Evolutionary conservation across 2,797 vertebrate species (phyloP), one percentile per base, ranked within the genome.

Genomic region (Lophotriccus pileatus): DNA sequence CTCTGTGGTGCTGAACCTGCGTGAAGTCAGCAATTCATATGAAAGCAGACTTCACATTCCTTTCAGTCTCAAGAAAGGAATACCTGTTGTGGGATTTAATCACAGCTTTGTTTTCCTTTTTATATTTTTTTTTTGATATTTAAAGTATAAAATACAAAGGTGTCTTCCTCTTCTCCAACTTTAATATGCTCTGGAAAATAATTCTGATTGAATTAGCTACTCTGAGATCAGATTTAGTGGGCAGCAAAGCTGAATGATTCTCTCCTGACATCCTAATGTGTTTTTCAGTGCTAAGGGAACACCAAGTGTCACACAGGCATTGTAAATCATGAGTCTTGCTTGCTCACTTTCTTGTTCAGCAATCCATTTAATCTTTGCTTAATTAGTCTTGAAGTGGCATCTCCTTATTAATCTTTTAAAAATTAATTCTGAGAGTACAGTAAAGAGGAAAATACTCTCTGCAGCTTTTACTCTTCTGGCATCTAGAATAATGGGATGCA

Each of bases 1-100:
- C 90, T 94, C 93, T 89, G 86, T 78, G 89, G 79, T 80, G 92
- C 95, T 78, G 87, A 93, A 93, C 94, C 70, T 94, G 85, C 25
- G 5, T 92, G 84, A 81, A 96, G 87, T 84, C 89, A 93, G 84
- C 78, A 83, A 87, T 95, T 96, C 75, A 50, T 93, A 64, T 37
- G 87, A 90, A 95, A 93, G 90, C 32, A n/a, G 89, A 90, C 46
- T 67, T 94, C 68, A 32, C 85, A 74, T 94, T 93, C 89, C 66
- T 91, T 58, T 70, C 80, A 80, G 70, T 25, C 41, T 82, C 53
- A 50, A 84, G 83, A 95, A 96, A 82, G 67, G 70, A 79, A 67
- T 96, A 96, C 92, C 95, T 96, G 90, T 76, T 74, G 70, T 41
- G 75, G 69, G 27, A 34, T 87, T 92, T 89, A 86, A 90, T 91